Evolutionary conservation across 1,140 invertebrate genomes (phyloP).

Genomic region (Zaprionus capensis): DNA sequence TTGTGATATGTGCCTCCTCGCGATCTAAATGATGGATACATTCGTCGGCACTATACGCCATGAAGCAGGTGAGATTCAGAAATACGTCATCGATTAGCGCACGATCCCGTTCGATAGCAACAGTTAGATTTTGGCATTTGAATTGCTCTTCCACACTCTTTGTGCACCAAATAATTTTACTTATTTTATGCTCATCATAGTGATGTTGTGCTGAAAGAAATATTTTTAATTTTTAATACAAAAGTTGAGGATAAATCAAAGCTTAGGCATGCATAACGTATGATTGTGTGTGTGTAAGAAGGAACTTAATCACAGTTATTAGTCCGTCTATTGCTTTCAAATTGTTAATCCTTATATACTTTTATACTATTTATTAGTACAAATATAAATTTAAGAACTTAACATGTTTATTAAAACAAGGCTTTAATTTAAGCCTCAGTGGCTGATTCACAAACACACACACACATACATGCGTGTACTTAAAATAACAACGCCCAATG

Average conservation of each 20-base stretch:
- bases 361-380: neutral
- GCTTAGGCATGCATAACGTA: neutral
- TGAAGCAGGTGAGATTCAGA: constrained; percentile 87
- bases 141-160: constrained; percentile 89
- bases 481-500: constrained; percentile 62
- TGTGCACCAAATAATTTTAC: constrained; percentile 89
- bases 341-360: neutral
- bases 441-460: constrained; percentile 5
- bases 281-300: neutral
- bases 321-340: neutral
- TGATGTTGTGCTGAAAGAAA: constrained; percentile 69
- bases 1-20: constrained; percentile 92
- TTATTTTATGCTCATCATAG: constrained; percentile 68
- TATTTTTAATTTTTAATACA: neutral
- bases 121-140: constrained; percentile 91
- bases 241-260: neutral
- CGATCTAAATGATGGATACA: constrained; percentile 92
- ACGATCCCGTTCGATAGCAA: constrained; percentile 88
- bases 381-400: neutral
- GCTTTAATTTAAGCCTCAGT: constrained; percentile 1
- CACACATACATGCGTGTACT: constrained; percentile 12
- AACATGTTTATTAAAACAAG: neutral
- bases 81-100: constrained; percentile 87
- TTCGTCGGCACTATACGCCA: constrained; percentile 91
- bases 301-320: neutral